phyloP scores from a whole-genome alignment of 2,113 vertebrate species.

The Hoplias malabaricus region DNA sequence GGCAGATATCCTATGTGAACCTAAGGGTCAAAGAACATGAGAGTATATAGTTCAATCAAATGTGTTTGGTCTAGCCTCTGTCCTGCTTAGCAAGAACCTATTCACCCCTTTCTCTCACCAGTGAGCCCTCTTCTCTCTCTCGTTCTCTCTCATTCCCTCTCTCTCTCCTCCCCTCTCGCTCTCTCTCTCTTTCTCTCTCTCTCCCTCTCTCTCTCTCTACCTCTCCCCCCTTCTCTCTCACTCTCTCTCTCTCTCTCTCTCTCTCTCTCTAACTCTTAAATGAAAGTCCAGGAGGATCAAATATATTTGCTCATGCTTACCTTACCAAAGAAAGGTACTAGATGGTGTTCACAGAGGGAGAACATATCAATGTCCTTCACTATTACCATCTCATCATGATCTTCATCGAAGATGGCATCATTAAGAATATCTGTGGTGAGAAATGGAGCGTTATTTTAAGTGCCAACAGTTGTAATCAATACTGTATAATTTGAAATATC shows the following conservation, averaged over 20 bases:
- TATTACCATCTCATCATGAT: conserved; percentile 78
- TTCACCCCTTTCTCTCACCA: conserved; percentile 16
- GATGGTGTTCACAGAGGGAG: conserved; percentile 77
- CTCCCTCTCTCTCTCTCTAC: not conserved
- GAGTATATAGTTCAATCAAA: not conserved
- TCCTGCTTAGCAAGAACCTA: not conserved
- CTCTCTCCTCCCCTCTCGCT: not conserved
- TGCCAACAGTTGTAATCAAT: not conserved
- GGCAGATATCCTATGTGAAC: conserved; percentile 77
- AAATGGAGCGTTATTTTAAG: not conserved
- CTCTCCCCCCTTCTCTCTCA: not conserved
- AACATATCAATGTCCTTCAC: conserved; percentile 79
- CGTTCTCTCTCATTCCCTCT: not conserved
- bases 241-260: not conserved
- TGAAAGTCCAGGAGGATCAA: not conserved
- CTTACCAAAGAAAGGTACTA: conserved; percentile 79
- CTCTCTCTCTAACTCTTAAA: not conserved
- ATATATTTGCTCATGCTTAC: conserved; percentile 49
- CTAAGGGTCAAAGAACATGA: conserved; percentile 54
- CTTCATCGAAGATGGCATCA: conserved; percentile 78
- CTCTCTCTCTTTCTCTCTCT: not conserved
- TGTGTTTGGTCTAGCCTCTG: not conserved
- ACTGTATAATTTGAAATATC: not conserved
- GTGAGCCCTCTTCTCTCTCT: not conserved
- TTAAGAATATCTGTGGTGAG: conserved; percentile 69